A percentile compares a stretch with the other conserved stretches of the same genome.
phyloP scores from a whole-genome alignment of 2,113 vertebrate species.

The Nesogale talazaci region DNA sequence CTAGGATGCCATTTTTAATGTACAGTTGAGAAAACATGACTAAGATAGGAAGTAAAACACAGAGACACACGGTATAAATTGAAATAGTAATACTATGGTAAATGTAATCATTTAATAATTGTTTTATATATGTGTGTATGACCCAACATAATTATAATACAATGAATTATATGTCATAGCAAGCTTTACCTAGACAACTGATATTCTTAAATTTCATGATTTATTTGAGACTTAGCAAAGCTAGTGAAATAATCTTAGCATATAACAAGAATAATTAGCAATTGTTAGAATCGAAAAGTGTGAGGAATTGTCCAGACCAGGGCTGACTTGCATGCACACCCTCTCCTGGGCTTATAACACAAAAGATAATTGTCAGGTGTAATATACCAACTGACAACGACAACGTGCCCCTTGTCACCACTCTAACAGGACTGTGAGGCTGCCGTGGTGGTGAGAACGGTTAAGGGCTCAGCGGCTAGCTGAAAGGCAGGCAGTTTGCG shows the following conservation, averaged over 20 bases:
- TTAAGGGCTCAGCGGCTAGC: too few species aligned
- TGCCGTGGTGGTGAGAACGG: too few species aligned
- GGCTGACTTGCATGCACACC: not conserved
- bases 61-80: not conserved
- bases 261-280: not conserved
- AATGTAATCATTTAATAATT: too few species aligned
- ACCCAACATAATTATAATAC: not conserved
- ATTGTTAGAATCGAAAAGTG: not conserved
- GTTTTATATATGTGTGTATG: not conserved
- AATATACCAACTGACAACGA: not conserved
- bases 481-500: too few species aligned
- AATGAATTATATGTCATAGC: not conserved
- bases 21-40: not conserved
- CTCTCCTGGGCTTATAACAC: not conserved
- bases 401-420: not conserved
- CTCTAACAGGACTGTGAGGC: not conserved
- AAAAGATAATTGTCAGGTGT: not conserved
- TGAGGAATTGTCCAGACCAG: not conserved
- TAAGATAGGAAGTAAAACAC: not conserved
- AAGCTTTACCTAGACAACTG: not conserved
- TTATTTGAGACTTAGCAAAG: not conserved
- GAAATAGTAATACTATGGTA: not conserved
- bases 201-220: slow-evolving; percentile 24
- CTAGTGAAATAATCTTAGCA: not conserved
- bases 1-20: not conserved